Conservation (phyloP, 1,140 invertebrate species). For the Mycetomoellerius zeteki region DNA sequence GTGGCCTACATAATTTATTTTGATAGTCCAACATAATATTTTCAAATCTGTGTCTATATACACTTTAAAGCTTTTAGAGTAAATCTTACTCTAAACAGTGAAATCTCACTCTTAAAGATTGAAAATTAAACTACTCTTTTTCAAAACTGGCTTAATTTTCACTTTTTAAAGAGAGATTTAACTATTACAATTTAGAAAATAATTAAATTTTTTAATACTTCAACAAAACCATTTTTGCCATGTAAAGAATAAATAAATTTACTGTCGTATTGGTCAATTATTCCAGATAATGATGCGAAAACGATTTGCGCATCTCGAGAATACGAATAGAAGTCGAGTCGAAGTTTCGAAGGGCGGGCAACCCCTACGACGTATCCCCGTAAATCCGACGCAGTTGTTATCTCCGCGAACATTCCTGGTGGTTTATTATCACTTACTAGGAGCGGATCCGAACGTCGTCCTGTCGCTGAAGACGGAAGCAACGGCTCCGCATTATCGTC, state of each 20-base stretch:
- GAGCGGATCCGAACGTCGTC: constrained; percentile 74
- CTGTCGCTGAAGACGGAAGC: constrained; percentile 76
- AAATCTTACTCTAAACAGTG: no score
- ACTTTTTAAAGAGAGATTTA: no score
- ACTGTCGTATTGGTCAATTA: not conserved
- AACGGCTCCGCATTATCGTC: constrained; percentile 79
- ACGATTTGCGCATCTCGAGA: not conserved
- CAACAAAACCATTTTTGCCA: no score
- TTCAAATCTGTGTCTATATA: no score
- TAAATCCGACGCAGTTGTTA: not conserved
- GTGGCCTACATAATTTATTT: no score
- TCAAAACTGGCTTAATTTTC: no score
- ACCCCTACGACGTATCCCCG: not conserved
- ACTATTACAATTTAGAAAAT: no score
- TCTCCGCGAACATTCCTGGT: not conserved
- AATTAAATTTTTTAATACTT: no score
- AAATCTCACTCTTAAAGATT: no score
- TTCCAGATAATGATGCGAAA: not conserved
- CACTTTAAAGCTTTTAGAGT: no score
- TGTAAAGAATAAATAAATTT: not conserved
- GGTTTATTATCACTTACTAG: constrained; percentile 73
- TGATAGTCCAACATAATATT: no score
- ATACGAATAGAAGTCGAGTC: not conserved
- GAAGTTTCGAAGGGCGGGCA: not conserved
- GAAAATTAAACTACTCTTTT: no score